Conservation (phyloP, 2,113 vertebrate species). For the Daphoenositta chrysoptera region DNA sequence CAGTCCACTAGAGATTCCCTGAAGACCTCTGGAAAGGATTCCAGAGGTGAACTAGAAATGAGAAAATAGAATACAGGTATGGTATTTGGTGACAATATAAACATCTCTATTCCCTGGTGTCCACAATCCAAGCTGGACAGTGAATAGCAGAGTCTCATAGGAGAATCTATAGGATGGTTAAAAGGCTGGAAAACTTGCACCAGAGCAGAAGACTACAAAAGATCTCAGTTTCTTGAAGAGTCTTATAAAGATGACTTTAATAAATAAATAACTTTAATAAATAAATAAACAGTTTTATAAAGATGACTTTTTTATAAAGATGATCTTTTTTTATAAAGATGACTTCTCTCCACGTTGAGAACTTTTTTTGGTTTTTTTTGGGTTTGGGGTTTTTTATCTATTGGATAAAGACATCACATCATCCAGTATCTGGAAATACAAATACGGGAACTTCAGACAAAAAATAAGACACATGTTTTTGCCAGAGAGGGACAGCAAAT, state of each 20-base stretch:
- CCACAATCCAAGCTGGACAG: background rate
- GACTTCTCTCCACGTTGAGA: background rate
- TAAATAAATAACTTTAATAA: too few species aligned
- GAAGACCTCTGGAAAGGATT: background rate
- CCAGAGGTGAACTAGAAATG: background rate
- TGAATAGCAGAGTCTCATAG: background rate
- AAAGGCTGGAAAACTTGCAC: background rate
- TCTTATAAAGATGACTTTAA: background rate
- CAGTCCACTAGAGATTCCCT: background rate
- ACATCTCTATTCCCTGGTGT: background rate
- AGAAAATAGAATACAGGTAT: background rate
- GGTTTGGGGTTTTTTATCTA: background rate
- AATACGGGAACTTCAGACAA: background rate
- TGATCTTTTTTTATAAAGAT: too few species aligned
- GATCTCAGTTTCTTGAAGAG: background rate
- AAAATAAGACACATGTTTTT: background rate
- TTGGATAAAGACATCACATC: background rate
- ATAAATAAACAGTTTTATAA: background rate
- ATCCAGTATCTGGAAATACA: background rate
- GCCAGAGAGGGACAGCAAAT: background rate
- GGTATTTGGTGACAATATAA: background rate
- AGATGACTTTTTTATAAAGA: too few species aligned
- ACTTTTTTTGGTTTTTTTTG: background rate
- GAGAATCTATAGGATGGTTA: background rate
- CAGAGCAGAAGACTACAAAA: background rate